phyloP scores from a whole-genome alignment of 2,888 invertebrate species.

The Cosmorhoe ocellata region DNA sequence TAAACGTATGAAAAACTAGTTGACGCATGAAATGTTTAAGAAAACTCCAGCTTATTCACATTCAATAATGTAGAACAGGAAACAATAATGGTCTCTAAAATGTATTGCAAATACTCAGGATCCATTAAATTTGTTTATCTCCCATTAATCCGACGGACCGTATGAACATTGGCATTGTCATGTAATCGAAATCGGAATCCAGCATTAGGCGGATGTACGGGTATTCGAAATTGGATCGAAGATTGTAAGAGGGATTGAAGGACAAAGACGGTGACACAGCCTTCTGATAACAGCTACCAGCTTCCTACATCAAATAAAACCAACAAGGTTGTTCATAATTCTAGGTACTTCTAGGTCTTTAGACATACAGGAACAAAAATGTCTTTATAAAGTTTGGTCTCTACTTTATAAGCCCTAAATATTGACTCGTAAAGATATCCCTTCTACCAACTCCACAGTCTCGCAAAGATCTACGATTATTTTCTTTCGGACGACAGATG shows the following conservation, averaged over 20 bases:
- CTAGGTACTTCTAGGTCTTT: too few relatives aligned
- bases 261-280: slow-evolving; percentile 61
- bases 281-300: background rate
- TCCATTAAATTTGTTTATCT: slow-evolving; percentile 24
- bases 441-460: too few relatives aligned
- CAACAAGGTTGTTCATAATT: background rate
- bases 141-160: slow-evolving; percentile 27
- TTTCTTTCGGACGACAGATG: too few relatives aligned
- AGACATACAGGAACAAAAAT: too few relatives aligned
- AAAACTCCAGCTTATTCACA: background rate
- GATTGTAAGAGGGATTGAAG: slow-evolving; percentile 78
- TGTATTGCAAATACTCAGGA: slow-evolving; percentile 17
- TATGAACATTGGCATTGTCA: slow-evolving; percentile 42
- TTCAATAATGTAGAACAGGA: slow-evolving; percentile 12
- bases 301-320: background rate
- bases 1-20: too few relatives aligned
- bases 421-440: too few relatives aligned
- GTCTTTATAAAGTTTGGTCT: too few relatives aligned
- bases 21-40: too few relatives aligned
- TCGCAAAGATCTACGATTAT: too few relatives aligned
- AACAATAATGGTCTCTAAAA: slow-evolving; percentile 17
- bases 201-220: slow-evolving; percentile 71
- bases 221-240: slow-evolving; percentile 79
- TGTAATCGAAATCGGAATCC: slow-evolving; percentile 67
- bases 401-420: too few relatives aligned